Percentiles rank a stretch among this genome's conserved stretches.
Conservation (phyloP, 2,113 vertebrate species). For the Turdus rufiventris region DNA sequence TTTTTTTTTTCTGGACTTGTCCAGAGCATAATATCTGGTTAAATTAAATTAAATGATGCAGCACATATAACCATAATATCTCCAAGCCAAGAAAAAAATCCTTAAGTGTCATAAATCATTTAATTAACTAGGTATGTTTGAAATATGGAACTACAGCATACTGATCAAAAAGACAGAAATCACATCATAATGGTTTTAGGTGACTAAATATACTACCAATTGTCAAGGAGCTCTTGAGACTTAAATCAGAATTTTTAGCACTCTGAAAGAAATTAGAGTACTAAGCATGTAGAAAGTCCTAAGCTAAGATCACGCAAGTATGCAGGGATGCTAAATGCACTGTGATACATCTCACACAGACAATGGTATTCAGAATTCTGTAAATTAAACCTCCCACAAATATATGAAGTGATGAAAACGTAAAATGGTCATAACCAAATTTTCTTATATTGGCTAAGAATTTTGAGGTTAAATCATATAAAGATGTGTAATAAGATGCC, state of each 20-base stretch:
- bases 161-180: background rate
- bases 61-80: background rate
- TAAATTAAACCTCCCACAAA: background rate
- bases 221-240: background rate
- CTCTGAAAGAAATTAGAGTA: background rate
- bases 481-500: background rate
- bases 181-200: background rate
- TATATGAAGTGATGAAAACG: background rate
- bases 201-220: background rate
- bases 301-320: background rate
- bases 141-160: background rate
- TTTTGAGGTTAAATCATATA: background rate
- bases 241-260: background rate
- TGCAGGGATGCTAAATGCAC: background rate
- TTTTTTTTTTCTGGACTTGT: background rate
- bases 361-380: background rate
- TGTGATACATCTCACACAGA: background rate
- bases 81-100: background rate
- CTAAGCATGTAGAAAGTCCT: background rate
- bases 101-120: background rate
- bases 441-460: background rate
- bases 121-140: background rate
- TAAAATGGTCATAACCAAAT: background rate
- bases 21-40: background rate
- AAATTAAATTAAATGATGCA: background rate